Evolutionary conservation across 1,140 invertebrate species (phyloP), one percentile per base, ranked within the genome.

Genomic region (Nebria ingens): DNA sequence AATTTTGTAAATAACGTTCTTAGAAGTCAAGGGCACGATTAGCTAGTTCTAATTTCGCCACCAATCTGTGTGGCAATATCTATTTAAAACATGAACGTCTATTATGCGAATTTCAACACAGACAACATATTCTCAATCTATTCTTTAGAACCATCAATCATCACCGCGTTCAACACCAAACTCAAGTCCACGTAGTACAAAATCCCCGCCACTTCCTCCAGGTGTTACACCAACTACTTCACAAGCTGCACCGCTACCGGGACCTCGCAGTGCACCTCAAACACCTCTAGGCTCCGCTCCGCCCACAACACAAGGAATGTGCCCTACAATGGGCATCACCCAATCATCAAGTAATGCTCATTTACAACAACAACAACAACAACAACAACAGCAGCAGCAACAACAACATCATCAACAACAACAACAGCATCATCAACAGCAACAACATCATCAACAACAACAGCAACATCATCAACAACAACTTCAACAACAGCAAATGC

Each of bases 121-220:
- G 13, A 13, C 25, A 29, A 29, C 25, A 29, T 29, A n/a, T n/a
- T n/a, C n/a, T n/a, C 13, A 29, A 29, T 29, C 25, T 29, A 49
- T 58, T 51, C 53, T 62, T 21, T 51, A 68, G 85, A 91, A 87
- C 66, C 87, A 91, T 65, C 91, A 93, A 67, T 85, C 89, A 21
- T 91, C 88, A 2, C 89, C 89, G 1, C 78, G 89, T 38, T 93
- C 91, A 2, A 93, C 91, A 1, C 91, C 91, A 3, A 93, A 91
- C 67, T 93, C 89, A 54, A 93, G 90, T 23, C 91, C 91, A 3
- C 77, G 89, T n/a, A 91, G 89, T 56, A 88, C 87, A 15, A 91
- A 92, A 66, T 91, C 89, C 22, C 89, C 90, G 3, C 88, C 90
- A 4, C 69, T 87, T 66, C 78, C 76, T 42, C 67, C 69, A 55